Evolutionary conservation across 2,888 invertebrate species (phyloP).

Genomic region (Eutolmus rufibarbis): DNA sequence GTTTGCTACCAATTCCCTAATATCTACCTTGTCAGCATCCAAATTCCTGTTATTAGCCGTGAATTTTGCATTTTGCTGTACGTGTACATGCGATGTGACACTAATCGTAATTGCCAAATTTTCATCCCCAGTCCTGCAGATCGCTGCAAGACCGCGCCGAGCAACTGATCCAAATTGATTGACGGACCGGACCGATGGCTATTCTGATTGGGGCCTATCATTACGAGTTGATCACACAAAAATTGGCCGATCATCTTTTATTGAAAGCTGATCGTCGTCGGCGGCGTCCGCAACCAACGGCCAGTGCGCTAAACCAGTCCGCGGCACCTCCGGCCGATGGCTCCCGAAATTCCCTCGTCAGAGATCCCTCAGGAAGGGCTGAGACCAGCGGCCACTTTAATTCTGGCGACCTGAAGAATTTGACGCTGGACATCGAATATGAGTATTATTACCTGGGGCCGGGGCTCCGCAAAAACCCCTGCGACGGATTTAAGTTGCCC

Average conservation of each 20-base stretch:
- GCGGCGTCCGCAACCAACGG: not conserved
- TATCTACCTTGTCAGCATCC: slow-evolving; percentile 14
- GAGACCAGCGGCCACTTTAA: not conserved
- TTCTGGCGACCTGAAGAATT: slow-evolving; percentile 34
- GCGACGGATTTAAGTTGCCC: slow-evolving; percentile 27
- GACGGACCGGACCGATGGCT: slow-evolving; percentile 22
- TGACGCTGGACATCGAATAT: slow-evolving; percentile 34
- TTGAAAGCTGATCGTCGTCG: slow-evolving; percentile 28
- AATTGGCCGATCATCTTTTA: slow-evolving; percentile 39
- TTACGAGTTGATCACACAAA: slow-evolving; percentile 32
- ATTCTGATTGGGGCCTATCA: slow-evolving; percentile 32
- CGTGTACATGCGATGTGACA: slow-evolving; percentile 46
- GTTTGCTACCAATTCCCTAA: slow-evolving; percentile 30
- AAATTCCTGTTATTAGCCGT: slow-evolving; percentile 29
- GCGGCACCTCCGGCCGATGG: not conserved
- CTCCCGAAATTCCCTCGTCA: not conserved
- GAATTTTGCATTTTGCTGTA: slow-evolving; percentile 33
- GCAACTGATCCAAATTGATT: slow-evolving; percentile 33
- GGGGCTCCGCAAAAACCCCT: not conserved
- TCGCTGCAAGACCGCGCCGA: not conserved
- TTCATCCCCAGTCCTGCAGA: slow-evolving; percentile 10
- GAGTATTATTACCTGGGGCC: slow-evolving; percentile 8
- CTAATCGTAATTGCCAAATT: slow-evolving; percentile 46
- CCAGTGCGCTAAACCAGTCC: not conserved
- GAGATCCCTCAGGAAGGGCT: not conserved